Evolutionary conservation across 2,888 invertebrate genomes (phyloP), one percentile per base, ranked within the genome.

Genomic region (Pollenia griseotomentosa): DNA sequence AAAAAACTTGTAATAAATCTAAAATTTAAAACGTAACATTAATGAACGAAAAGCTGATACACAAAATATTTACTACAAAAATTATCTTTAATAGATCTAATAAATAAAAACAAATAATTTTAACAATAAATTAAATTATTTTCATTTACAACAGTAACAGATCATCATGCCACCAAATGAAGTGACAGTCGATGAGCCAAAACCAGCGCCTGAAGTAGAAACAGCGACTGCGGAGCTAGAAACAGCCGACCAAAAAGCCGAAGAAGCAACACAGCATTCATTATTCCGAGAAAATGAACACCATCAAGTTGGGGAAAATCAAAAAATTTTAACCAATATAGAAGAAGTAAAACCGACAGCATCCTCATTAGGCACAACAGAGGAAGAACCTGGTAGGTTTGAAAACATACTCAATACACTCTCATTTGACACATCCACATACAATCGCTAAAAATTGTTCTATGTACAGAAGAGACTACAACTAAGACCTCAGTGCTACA

Each of bases 121-220:
- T 33, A 33, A 33, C 9, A 16, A 9, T 1, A n/a, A 44, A 44
- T 51, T 33, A 5, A 55, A 33, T 14, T 57, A 57, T 12, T 57
- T 57, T 11, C 19, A 16, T 53, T 87, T 70, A 23, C 74, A 51
- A 51, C 19, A 87, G 89, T 74, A 90, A 90, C 89, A 89, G 90
- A 92, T 90, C 88, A 93, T 91, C 88, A 93, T 93, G 92, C 91
- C 92, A 90, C 92, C 92, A 92, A 93, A 92, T 88, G 89, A 90
- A 88, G 86, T 78, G 84, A 87, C 85, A 90, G 85, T 90, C 87
- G 93, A 92, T 65, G 93, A 91, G 83, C 87, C 90, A 73, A 81
- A 71, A 53, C 70, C 80, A 73, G 80, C 90, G 85, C 88, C 90
- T 59, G 84, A 85, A 68, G 53, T 89, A 57, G 92, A 91, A 80